phyloP scores from a whole-genome alignment of 64 coral and sea anemone species.

The Montipora sp. region DNA sequence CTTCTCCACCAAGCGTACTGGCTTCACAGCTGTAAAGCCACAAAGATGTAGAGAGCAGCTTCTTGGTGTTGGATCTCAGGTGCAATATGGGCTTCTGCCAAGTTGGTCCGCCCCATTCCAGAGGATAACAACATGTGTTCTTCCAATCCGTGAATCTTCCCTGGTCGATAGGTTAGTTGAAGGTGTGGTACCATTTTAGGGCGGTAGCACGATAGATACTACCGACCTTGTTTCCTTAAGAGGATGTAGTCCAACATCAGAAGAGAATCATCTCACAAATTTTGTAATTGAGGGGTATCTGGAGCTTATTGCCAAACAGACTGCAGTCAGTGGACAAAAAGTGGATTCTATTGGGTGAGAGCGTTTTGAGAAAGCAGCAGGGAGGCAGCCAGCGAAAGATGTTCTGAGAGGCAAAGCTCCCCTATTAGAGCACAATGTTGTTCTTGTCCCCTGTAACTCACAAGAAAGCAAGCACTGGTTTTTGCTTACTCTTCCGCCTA shows the following conservation, averaged over 20 bases:
- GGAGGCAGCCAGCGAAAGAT: neutral
- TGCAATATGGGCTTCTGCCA: neutral
- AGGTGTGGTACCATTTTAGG: neutral
- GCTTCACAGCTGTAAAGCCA: neutral
- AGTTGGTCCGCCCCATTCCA: neutral
- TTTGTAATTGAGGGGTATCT: neutral
- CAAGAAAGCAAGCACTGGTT: conserved; percentile 52
- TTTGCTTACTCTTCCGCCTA: conserved; percentile 33
- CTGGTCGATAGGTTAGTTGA: neutral
- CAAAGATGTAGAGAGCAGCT: neutral
- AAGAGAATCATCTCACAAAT: neutral
- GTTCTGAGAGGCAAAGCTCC: neutral
- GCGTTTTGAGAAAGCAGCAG: neutral
- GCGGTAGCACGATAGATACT: neutral
- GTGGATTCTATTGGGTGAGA: neutral
- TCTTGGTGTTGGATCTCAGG: neutral
- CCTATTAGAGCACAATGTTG: neutral
- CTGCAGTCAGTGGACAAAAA: neutral
- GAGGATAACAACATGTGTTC: neutral
- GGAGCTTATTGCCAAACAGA: neutral
- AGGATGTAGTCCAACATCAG: neutral
- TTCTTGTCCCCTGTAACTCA: conserved; percentile 28
- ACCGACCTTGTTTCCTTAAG: neutral
- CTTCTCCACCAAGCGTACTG: neutral
- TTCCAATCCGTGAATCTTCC: neutral